Evolutionary conservation across 2,113 vertebrate species (phyloP).

Genomic region (Paralichthys olivaceus): DNA sequence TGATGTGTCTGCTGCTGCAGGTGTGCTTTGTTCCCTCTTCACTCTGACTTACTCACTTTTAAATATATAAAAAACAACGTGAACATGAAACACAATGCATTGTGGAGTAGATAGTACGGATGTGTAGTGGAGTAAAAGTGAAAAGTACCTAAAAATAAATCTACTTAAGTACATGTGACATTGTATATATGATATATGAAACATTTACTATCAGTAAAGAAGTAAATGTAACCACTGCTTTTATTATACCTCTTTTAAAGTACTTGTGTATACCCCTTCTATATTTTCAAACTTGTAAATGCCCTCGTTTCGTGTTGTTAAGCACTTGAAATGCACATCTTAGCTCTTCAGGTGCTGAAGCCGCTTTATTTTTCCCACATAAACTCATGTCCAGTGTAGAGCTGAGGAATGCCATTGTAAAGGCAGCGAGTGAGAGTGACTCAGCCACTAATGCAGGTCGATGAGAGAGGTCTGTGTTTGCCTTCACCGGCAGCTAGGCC

Average conservation of each 20-base stretch:
- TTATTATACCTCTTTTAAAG: not conserved
- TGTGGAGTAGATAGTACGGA: too few species aligned
- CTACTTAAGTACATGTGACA: too few species aligned
- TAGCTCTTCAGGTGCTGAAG: constrained; percentile 14
- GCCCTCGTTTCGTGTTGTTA: not conserved
- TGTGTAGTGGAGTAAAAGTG: too few species aligned
- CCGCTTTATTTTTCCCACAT: constrained; percentile 29
- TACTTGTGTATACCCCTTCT: not conserved
- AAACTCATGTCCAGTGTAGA: constrained; percentile 47
- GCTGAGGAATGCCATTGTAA: constrained; percentile 70
- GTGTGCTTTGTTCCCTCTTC: too few species aligned
- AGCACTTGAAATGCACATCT: not conserved
- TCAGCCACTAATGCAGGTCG: constrained; percentile 77
- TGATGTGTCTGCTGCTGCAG: too few species aligned
- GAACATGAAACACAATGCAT: too few species aligned
- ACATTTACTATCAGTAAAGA: not conserved
- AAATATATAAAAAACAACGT: too few species aligned
- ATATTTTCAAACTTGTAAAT: not conserved
- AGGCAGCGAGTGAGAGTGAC: constrained; percentile 67
- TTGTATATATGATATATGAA: too few species aligned
- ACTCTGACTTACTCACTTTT: too few species aligned
- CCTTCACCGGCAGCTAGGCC: constrained; percentile 73
- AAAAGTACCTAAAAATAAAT: too few species aligned
- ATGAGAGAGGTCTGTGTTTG: constrained; percentile 79
- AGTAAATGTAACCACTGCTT: not conserved